Base-by-base conservation (phyloP, 2,113 vertebrate genomes). In the Lophochroa leadbeateri region DNA sequence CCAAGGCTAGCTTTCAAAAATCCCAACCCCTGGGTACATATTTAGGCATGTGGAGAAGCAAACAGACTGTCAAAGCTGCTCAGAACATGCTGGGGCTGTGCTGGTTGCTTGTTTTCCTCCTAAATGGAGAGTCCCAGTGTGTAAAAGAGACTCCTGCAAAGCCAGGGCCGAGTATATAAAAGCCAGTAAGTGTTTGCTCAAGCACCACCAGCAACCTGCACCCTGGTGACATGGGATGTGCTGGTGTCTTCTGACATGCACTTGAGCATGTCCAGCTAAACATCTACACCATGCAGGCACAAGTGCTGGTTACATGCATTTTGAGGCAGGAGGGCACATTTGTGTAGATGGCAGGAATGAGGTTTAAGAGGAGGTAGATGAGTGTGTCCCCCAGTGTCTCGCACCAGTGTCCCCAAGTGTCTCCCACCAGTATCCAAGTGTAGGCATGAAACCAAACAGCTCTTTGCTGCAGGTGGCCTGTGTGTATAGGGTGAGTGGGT, bases 21-120 rank as follows among this genome's bases (percentile, higher is more conserved):
- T 79, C 53, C 47, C 61, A n/a, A 86, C 16, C 49, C 52, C n/a
- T 31, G 24, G 85, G 50, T 2, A 7, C 37, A 14, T 46, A 81
- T 78, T 86, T 68, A 84, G 50, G 60, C 81, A 72, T 19, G 52
- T 33, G 57, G 79, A 78, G 89, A 95, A 96, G 77, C 83, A 94
- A 94, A 94, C 1, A 87, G 61, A 57, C 70, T 83, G 75, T 81
- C 64, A 81, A 46, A 94, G 55, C 72, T 60, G 43, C 76, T 86
- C 75, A 50, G 64, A 57, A 86, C 50, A 28, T 17, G 35, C 79
- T 67, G 90, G 43, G 47, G 60, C 52, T 87, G n/a, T 77, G 84
- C 2, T 86, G 63, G 82, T 82, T 86, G 82, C 68, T 82, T 20
- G 10, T 37, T 80, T 53, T 65, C 52, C 71, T 80, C 68, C 68